phyloP scores from a whole-genome alignment of 2,113 vertebrate genomes.

The Ivindomyrus marchei region DNA sequence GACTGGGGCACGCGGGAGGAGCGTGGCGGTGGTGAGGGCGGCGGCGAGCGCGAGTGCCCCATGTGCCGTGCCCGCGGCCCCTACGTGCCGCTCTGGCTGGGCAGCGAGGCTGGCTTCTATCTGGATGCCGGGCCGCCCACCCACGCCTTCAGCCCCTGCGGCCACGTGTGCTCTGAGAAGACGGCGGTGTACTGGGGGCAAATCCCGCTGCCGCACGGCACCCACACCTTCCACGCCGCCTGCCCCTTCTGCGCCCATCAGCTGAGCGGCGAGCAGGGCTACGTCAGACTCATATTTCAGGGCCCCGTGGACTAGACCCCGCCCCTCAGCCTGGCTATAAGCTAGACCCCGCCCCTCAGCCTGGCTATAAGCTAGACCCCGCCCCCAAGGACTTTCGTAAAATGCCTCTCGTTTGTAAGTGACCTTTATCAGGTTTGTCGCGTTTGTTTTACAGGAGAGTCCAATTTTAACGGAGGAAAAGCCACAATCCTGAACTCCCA shows the following conservation, averaged over 20 bases:
- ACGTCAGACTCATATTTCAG: conserved; percentile 87
- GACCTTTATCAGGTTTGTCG: conserved; percentile 24
- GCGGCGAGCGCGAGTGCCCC: conserved; percentile 79
- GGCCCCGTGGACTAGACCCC: conserved; percentile 49
- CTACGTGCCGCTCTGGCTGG: conserved; percentile 88
- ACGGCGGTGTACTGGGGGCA: conserved; percentile 85
- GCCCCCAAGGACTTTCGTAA: conserved; percentile 15
- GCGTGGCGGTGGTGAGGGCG: conserved; percentile 53
- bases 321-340: not conserved
- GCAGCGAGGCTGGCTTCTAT: conserved; percentile 82
- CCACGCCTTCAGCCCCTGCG: conserved; percentile 83
- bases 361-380: not conserved
- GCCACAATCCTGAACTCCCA: not conserved
- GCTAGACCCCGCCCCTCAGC: not conserved
- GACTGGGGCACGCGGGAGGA: conserved; percentile 76
- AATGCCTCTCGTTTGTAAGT: conserved; percentile 17
- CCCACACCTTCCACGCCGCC: conserved; percentile 81
- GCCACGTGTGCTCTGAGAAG: conserved; percentile 90
- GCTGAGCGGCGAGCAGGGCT: conserved; percentile 71
- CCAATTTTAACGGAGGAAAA: conserved; percentile 10
- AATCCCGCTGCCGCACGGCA: conserved; percentile 81
- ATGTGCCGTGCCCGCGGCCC: conserved; percentile 84
- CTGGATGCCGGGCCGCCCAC: conserved; percentile 84
- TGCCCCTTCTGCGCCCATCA: conserved; percentile 90
- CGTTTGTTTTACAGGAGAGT: conserved; percentile 11